Evolutionary conservation across 2,113 vertebrate genomes (phyloP).

Genomic region (Meles meles): DNA sequence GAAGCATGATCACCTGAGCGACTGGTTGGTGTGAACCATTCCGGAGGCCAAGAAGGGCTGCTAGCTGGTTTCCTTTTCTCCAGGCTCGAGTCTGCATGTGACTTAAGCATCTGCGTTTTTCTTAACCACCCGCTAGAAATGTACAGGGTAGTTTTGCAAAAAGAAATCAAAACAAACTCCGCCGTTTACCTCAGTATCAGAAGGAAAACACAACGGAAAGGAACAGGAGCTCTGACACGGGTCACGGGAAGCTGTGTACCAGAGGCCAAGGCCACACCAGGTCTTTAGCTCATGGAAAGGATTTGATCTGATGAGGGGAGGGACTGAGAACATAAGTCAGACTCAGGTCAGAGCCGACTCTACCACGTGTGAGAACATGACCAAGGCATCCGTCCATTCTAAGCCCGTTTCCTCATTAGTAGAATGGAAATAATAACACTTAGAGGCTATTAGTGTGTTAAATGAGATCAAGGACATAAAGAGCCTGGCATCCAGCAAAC

Average conservation of each 20-base stretch:
- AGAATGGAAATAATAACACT: background rate
- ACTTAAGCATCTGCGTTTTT: background rate
- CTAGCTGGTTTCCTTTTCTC: background rate
- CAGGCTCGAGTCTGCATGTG: fast-evolving
- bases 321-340: background rate
- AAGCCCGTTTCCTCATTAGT: background rate
- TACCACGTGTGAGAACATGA: background rate
- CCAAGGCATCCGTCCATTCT: background rate
- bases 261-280: background rate
- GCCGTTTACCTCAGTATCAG: background rate
- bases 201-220: slow-evolving; percentile 3
- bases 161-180: background rate
- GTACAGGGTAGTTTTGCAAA: background rate
- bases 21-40: background rate
- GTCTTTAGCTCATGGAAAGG: background rate
- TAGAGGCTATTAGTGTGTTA: background rate
- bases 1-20: background rate
- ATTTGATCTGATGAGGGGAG: background rate
- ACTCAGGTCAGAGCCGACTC: background rate
- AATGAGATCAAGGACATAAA: background rate
- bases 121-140: background rate
- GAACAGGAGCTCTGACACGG: background rate
- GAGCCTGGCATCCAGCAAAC: background rate
- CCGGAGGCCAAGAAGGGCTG: background rate
- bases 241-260: background rate